Conservation (phyloP, 2,888 invertebrate species). For the Notodonta dromedarius region DNA sequence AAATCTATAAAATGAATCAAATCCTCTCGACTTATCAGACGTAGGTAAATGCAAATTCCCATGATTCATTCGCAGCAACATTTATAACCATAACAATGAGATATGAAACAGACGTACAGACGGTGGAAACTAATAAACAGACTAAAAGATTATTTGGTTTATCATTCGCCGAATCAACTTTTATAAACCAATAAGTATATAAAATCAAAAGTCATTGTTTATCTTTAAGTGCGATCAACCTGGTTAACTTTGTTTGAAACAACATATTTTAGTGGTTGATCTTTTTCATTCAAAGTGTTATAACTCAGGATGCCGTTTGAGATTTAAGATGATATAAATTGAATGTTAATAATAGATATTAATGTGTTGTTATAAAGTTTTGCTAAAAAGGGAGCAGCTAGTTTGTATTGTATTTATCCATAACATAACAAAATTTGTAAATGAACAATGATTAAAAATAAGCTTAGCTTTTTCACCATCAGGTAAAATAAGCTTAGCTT, state of each 20-base stretch:
- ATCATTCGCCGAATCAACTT: conserved; percentile 37
- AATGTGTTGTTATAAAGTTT: conserved; percentile 1
- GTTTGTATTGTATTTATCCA: not conserved
- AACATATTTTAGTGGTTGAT: not conserved
- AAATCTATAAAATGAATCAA: conserved; percentile 7
- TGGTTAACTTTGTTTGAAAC: conserved; percentile 3
- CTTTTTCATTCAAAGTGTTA: not conserved
- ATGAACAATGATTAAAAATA: not conserved
- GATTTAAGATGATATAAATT: conserved; percentile 3
- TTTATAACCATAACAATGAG: conserved; percentile 39
- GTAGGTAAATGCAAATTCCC: conserved; percentile 4
- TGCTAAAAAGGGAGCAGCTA: not conserved
- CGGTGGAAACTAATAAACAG: conserved; percentile 27
- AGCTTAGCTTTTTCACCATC: too few relatives aligned
- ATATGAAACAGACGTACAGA: conserved; percentile 33
- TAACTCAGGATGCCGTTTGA: conserved; percentile 6
- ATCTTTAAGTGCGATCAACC: conserved; percentile 9
- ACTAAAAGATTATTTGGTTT: conserved; percentile 29
- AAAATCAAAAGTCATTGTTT: conserved; percentile 21
- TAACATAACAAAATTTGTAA: not conserved
- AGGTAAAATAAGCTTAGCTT: too few relatives aligned
- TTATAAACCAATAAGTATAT: conserved; percentile 21
- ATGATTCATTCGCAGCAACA: conserved; percentile 16
- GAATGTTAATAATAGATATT: not conserved
- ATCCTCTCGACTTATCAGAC: conserved; percentile 18